phyloP scores from a whole-genome alignment of 2,888 invertebrate genomes.

The Eupithecia tripunctaria region DNA sequence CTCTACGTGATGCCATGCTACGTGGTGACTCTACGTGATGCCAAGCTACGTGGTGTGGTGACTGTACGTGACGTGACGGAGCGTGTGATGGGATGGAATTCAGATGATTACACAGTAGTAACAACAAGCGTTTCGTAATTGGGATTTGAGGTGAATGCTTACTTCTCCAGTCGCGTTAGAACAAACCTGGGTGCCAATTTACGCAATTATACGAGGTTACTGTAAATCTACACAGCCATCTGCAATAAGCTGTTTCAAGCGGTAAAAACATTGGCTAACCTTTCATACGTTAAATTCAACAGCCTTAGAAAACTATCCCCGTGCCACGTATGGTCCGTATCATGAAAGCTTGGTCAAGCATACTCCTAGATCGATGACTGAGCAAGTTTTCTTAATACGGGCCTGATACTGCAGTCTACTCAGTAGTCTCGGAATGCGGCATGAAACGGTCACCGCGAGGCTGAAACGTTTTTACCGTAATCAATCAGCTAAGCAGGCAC shows the following conservation, averaged over 20 bases:
- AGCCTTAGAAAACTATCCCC: not conserved
- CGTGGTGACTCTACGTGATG: not conserved
- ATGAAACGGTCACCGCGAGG: not conserved
- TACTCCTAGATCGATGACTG: too few relatives aligned
- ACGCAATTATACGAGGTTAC: not conserved
- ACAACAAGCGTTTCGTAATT: not conserved
- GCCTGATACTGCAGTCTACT: not conserved
- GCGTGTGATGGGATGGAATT: not conserved
- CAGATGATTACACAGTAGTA: not conserved
- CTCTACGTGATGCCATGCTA: too few relatives aligned
- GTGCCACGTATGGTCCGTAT: not conserved
- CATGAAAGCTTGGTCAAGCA: too few relatives aligned
- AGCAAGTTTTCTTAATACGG: too few relatives aligned
- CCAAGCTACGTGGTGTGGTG: not conserved
- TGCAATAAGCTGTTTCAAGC: not conserved
- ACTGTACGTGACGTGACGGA: not conserved
- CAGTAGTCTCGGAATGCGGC: not conserved
- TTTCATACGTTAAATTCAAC: not conserved
- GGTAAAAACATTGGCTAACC: not conserved
- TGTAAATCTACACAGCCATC: not conserved
- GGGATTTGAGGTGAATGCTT: not conserved
- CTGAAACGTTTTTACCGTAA: slow-evolving; percentile 25
- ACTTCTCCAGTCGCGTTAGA: not conserved
- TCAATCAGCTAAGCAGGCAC: slow-evolving; percentile 17
- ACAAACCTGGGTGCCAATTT: not conserved